Evolutionary conservation across 2,797 vertebrate species (phyloP).

Genomic region (Orestias chungarensis): DNA sequence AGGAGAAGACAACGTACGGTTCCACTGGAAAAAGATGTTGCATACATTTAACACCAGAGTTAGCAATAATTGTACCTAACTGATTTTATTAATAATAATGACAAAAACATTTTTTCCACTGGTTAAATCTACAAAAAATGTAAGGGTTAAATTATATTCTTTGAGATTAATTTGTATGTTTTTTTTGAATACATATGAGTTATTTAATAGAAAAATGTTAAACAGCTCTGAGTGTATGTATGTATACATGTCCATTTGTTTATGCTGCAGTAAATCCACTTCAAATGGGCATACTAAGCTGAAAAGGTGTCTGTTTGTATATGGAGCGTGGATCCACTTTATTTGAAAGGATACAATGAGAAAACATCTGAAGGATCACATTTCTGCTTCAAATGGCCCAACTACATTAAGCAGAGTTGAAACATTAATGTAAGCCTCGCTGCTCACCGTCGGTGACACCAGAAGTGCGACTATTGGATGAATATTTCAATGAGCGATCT

Average conservation of each 20-base stretch:
- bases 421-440: conserved; percentile 55
- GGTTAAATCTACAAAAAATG: too few species aligned
- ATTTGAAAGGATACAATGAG: conserved; percentile 26
- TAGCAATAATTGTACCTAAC: too few species aligned
- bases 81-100: too few species aligned
- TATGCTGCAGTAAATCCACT: neutral
- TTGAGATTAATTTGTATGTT: neutral
- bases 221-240: neutral
- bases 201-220: conserved; percentile 1
- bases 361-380: conserved; percentile 31
- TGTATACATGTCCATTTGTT: neutral
- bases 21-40: too few species aligned
- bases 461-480: conserved; percentile 56
- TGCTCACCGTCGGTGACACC: conserved; percentile 56
- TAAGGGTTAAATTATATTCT: neutral
- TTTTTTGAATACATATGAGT: neutral
- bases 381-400: conserved; percentile 25
- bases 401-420: conserved; percentile 35
- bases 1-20: too few species aligned
- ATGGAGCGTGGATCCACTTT: conserved; percentile 8
- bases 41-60: too few species aligned
- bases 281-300: conserved; percentile 10
- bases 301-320: conserved; percentile 24
- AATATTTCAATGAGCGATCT: conserved; percentile 67
- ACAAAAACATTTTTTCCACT: too few species aligned